Conservation (phyloP, 2,888 invertebrate genomes). For the Mellilla xanthometata region DNA sequence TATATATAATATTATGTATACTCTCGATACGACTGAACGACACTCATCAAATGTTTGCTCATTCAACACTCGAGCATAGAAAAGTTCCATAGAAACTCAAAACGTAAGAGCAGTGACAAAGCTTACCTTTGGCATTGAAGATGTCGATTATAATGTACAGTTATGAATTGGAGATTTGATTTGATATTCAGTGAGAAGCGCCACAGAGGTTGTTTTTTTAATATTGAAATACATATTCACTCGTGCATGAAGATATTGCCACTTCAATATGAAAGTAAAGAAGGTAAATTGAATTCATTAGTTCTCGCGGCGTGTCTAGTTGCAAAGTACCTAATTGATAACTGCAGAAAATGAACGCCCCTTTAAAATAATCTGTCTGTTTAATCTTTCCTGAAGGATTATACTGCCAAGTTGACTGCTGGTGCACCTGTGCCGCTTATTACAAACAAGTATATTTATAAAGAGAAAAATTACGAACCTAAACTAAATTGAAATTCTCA, state of each 20-base stretch:
- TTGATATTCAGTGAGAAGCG: conserved; percentile 6
- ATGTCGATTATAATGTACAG: conserved; percentile 18
- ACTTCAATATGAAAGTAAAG: conserved; percentile 24
- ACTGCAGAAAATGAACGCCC: conserved; percentile 37
- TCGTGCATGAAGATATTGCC: conserved; percentile 21
- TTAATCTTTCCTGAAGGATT: conserved; percentile 50
- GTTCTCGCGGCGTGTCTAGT: conserved; percentile 8
- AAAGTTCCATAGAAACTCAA: conserved; percentile 16
- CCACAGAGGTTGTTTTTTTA: conserved; percentile 12
- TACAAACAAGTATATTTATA: conserved; percentile 33
- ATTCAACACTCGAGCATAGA: conserved; percentile 30
- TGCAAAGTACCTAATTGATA: conserved; percentile 40
- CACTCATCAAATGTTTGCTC: conserved; percentile 28
- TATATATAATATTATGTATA: too few relatives aligned
- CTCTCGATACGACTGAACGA: conserved; percentile 32
- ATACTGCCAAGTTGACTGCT: conserved; percentile 44
- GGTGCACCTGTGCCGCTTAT: conserved; percentile 48
- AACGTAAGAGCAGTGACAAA: conserved; percentile 14
- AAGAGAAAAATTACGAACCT: conserved; percentile 24
- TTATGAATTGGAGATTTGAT: conserved; percentile 13
- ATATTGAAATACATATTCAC: conserved; percentile 16
- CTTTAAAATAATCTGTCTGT: conserved; percentile 39
- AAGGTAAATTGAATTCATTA: conserved; percentile 16
- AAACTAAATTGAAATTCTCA: too few relatives aligned
- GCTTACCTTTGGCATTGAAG: conserved; percentile 13